Base-by-base conservation (phyloP, 2,888 invertebrate species). In the Antheraea assamensis region DNA sequence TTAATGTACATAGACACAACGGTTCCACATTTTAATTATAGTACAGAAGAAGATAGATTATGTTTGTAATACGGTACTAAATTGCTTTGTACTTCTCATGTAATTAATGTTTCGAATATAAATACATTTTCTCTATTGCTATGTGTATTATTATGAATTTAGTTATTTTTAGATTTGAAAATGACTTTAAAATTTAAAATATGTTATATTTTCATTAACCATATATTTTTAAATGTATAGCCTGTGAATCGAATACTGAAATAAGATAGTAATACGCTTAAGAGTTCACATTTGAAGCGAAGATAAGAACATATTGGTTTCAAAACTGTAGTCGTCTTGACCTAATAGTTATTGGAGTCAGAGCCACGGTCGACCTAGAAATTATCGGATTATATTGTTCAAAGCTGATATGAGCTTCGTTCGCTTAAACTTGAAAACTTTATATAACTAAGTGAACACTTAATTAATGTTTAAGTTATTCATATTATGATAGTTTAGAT, bases 281-380 rank as follows among this genome's bases (percentile, higher is more conserved):
- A 64, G 15, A 19, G 13, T 30, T 64, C 10, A 30, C 30, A 64
- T 64, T 17, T 64, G 17, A 64, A 30, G 3, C 15, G 13, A 30
- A 61, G 30, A 64, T 13, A 27, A 17, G 27, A 30, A 58, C 58
- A 58, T 10, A 66, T 21, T 58, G 42, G 70, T 58, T 68, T 55
- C n/a, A 49, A 68, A 35, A 21, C 8, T n/a, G 15, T 61, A 75
- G 42, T 71, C 73, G 58, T 76, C 73, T 75, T 78, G 76, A 78
- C 76, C 78, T 74, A 52, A 27, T 75, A 71, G 52, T 74, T 72
- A 31, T 73, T 71, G 24, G 71, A 49, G 64, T 64, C 64, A 61
- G 49, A 71, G 71, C 73, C 73, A 21, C 49, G 21, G 52, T 66
- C 49, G 71, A 71, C 71, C 71, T 52, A 71, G 74, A 74, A 72